These are phyloP conservation scores for Pelagia noctiluca DNA, from an alignment of 30 jellyfish, hydroid and myxozoan species.

Conservation along the genomic window DNA sequence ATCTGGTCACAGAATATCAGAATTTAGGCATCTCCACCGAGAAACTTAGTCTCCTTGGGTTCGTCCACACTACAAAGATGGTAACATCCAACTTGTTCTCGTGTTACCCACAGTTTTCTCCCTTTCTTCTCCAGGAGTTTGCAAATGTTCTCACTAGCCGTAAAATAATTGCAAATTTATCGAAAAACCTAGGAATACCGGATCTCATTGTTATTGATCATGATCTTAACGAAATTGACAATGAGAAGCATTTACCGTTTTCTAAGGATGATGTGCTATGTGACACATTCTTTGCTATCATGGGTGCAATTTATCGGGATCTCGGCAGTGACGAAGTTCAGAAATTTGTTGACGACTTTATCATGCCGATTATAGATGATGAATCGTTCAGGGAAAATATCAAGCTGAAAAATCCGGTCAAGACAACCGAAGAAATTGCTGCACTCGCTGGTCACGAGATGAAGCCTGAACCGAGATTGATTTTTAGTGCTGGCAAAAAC, in stretches of 20 bases:
- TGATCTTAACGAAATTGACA: conserved; percentile 60
- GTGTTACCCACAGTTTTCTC: conserved; percentile 67
- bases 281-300: conserved; percentile 87
- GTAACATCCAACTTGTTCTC: conserved; percentile 59
- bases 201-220: conserved; percentile 78
- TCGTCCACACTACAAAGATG: conserved; percentile 14
- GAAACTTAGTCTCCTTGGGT: conserved; percentile 75
- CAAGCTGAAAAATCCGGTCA: conserved; percentile 55
- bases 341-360: conserved; percentile 74
- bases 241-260: conserved; percentile 58
- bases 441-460: conserved; percentile 41
- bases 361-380: conserved; percentile 66
- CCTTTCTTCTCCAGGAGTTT: conserved; percentile 46
- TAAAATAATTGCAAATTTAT: conserved; percentile 45
- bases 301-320: conserved; percentile 90
- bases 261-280: conserved; percentile 80
- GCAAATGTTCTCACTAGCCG: conserved; percentile 56
- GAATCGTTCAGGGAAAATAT: conserved; percentile 70
- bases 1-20: conserved; percentile 25
- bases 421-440: conserved; percentile 44
- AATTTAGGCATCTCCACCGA: conserved; percentile 42
- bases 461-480: conserved; percentile 54
- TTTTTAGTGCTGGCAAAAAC: conserved; percentile 36
- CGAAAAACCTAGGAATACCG: conserved; percentile 76
- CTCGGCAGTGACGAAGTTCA: conserved; percentile 69